Percentiles rank a stretch among this genome's conserved stretches.
Evolutionary conservation across 2,797 vertebrate genomes (phyloP).

Genomic region (Rhinophrynus dorsalis): DNA sequence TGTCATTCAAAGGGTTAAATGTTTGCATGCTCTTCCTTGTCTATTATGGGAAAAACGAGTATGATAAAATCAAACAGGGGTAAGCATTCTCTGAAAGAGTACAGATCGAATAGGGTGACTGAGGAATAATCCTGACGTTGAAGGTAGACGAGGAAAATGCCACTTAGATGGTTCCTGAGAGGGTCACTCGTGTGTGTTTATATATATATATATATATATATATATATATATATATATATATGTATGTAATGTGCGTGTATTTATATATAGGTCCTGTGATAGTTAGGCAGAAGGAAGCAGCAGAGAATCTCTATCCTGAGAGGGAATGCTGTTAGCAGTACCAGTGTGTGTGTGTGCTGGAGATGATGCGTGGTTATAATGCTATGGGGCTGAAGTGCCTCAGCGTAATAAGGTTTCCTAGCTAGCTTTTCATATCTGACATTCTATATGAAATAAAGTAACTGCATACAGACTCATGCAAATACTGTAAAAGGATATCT

Average conservation of each 20-base stretch:
- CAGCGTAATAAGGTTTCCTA: background rate
- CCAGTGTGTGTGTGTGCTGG: conserved; percentile 2
- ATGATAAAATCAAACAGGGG: background rate
- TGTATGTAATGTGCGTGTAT: too few relatives aligned
- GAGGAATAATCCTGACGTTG: background rate
- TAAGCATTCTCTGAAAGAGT: background rate
- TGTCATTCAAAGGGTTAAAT: too few relatives aligned
- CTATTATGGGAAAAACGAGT: too few relatives aligned
- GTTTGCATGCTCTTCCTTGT: too few relatives aligned
- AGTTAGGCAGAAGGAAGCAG: background rate
- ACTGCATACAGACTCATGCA: too few relatives aligned
- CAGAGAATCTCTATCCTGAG: too few relatives aligned
- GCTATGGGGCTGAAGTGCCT: background rate
- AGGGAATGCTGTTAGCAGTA: background rate
- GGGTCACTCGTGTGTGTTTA: background rate
- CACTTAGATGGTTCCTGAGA: conserved; percentile 5
- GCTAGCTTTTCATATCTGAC: background rate
- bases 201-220: too few relatives aligned
- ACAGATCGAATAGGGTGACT: background rate
- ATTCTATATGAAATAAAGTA: background rate
- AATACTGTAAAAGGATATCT: too few relatives aligned
- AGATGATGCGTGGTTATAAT: background rate
- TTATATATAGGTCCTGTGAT: background rate
- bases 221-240: background rate
- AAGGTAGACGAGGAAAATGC: conserved; percentile 19